These are phyloP conservation scores for Andrena praecox DNA, from an alignment of 2,888 invertebrate species.

Conservation along the genomic window DNA sequence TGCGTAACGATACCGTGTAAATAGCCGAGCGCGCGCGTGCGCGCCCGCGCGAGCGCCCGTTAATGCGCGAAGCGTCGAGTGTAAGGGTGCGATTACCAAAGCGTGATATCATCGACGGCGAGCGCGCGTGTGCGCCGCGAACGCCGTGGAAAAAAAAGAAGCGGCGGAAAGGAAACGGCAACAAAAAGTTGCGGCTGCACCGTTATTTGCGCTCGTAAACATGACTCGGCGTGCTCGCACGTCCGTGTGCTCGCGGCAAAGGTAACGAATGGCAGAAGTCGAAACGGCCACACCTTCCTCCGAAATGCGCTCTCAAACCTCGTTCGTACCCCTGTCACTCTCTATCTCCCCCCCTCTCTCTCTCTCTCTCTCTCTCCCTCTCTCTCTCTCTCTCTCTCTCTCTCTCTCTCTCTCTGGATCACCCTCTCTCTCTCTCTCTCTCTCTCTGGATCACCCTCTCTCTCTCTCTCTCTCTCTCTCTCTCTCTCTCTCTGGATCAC, in stretches of 20 bases:
- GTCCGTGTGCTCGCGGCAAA: slow-evolving; percentile 56
- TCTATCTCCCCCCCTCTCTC: slow-evolving; percentile 31
- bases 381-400: slow-evolving; percentile 8
- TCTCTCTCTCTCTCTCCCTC: too few species aligned
- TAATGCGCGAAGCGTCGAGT: not conserved
- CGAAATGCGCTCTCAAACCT: slow-evolving; percentile 61
- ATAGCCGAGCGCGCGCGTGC: not conserved
- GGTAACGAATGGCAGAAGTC: slow-evolving; percentile 72
- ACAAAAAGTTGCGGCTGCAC: slow-evolving; percentile 48
- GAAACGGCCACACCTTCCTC: slow-evolving; percentile 70
- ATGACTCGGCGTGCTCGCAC: slow-evolving; percentile 46
- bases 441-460: too few species aligned
- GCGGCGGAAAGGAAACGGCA: slow-evolving; percentile 35
- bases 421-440: not conserved
- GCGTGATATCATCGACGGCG: slow-evolving; percentile 34
- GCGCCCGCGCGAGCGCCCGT: not conserved
- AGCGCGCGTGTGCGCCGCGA: not conserved
- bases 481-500: too few species aligned
- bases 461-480: too few species aligned
- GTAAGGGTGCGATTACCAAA: slow-evolving; percentile 22
- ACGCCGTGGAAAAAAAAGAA: not conserved
- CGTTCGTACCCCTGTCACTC: slow-evolving; percentile 50
- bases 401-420: not conserved
- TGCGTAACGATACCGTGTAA: slow-evolving; percentile 4
- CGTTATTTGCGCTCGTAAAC: slow-evolving; percentile 67